Base-by-base conservation (phyloP, 2,797 vertebrate genomes). In the Acanthurus lineatus region DNA sequence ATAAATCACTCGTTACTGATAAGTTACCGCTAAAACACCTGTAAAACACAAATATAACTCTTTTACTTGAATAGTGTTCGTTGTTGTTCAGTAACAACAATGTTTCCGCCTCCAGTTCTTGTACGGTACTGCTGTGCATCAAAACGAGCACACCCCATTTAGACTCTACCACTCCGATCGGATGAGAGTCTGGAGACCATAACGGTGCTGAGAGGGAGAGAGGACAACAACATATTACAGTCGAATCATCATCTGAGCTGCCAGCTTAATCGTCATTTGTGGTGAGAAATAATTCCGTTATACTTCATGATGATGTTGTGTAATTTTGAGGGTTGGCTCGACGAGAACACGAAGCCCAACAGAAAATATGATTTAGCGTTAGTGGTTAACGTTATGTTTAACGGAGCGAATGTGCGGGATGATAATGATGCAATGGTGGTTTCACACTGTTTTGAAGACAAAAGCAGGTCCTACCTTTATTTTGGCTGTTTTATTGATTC, bases 121-220 rank as follows among this genome's bases (percentile, higher is more conserved):
- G 0, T 12, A 10, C 35, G n/a, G 7, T 2, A 19, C 15, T 3
- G 11, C 10, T 11, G 57, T 58, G 19, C n/a, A 9, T 0, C 9
- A 73, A 88, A 90, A 74, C 86, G 63, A 92, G 53, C 88, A 40
- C 81, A 68, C 77, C 72, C 49, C 0, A 6, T 35, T 12, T 0
- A 16, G 44, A 53, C 25, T 19, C 61, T 67, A 47, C 62, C 68
- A 71, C 15, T 53, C 74, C 0, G 7, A 40, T 40, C 40, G 40
- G 8, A 40, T 32, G 28, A 32, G 28, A 32, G 28, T 40, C 40
- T 1, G 0, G 25, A 25, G 12, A 19, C 1, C 19, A 42, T n/a
- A 28, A 22, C 60, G 1, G 15, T 59, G 5, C 56, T 0, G n/a
- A 19, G 2, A 40, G 9, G 12, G 11, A 25, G 5, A 44, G n/a